A percentile compares a stretch with the other conserved stretches of the same genome.
phyloP scores from a whole-genome alignment of 2,113 vertebrate genomes.

The Ibidorhyncha struthersii region DNA sequence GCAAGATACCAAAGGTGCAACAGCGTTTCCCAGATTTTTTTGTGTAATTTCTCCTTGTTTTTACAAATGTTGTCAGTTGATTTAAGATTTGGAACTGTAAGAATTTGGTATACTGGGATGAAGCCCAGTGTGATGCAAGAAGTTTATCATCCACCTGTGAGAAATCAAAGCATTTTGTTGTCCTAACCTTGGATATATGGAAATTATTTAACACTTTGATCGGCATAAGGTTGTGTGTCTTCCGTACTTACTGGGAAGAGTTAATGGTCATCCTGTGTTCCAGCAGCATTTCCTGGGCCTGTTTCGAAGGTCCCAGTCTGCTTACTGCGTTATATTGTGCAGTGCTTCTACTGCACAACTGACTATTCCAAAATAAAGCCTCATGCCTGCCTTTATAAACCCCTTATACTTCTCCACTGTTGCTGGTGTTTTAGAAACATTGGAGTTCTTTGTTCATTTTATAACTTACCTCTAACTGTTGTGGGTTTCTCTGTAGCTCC shows the following conservation, averaged over 20 bases:
- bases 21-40: not conserved
- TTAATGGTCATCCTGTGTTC: too few species aligned
- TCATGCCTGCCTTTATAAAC: not conserved
- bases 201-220: too few species aligned
- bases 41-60: not conserved
- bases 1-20: not conserved
- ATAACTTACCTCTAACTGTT: not conserved
- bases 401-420: not conserved
- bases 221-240: too few species aligned
- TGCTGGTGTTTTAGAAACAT: not conserved
- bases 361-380: not conserved
- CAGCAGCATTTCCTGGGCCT: not conserved
- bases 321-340: not conserved
- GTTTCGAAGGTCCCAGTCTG: not conserved
- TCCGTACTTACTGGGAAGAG: too few species aligned
- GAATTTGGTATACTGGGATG: not conserved
- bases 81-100: not conserved
- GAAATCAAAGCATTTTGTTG: too few species aligned
- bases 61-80: not conserved
- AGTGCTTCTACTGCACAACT: not conserved
- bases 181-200: too few species aligned
- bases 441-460: not conserved
- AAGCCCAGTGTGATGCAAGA: not conserved
- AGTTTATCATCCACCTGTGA: not conserved
- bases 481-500: not conserved